Evolutionary conservation across 2,113 vertebrate species (phyloP), one percentile per base, ranked within the genome.

Genomic region (Alligator sinensis): DNA sequence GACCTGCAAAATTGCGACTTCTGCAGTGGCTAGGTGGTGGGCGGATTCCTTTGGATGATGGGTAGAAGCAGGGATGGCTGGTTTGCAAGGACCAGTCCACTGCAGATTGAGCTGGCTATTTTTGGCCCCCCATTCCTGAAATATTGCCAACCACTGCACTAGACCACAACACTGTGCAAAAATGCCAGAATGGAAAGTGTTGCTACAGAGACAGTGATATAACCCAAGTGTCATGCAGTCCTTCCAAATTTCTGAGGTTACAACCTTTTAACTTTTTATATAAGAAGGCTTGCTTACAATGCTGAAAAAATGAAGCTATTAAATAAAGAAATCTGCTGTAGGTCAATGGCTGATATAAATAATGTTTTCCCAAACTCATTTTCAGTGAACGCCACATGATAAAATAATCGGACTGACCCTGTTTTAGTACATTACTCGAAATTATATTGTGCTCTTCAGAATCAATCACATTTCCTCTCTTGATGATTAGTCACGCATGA

Each of bases 131-230:
- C 47, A 47, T 47, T 47, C 47, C 47, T 47, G 47, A 47, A 47
- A 9, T 47, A 47, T 47, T 47, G 47, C 47, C 47, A 47, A 9
- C 47, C 47, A 47, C 47, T 47, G 47, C 68, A 72, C 19, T 72
- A 72, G 82, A 63, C 66, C 11, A 1, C 2, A 2, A 6, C 68
- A 2, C 19, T 12, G 5, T 2, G 1, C 6, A 62, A 38, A 34
- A 22, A 25, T 57, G 74, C 27, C 54, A 58, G 59, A 25, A 28
- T 30, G 74, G 91, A 9, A n/a, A 47, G 16, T 8, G 5, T 38
- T 77, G 34, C 3, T 16, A 8, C 2, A 11, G 28, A 2, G 14
- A 5, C 15, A 24, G 66, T 9, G 68, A n/a, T 0, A 1, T 5
- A 4, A 47, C 14, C 60, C 2, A 25, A 79, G 74, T 75, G 84